A percentile compares a stretch with the other conserved stretches of the same genome.
phyloP scores from a whole-genome alignment of 35 echinoderm and acorn worm genomes.

The Apostichopus japonicus region DNA sequence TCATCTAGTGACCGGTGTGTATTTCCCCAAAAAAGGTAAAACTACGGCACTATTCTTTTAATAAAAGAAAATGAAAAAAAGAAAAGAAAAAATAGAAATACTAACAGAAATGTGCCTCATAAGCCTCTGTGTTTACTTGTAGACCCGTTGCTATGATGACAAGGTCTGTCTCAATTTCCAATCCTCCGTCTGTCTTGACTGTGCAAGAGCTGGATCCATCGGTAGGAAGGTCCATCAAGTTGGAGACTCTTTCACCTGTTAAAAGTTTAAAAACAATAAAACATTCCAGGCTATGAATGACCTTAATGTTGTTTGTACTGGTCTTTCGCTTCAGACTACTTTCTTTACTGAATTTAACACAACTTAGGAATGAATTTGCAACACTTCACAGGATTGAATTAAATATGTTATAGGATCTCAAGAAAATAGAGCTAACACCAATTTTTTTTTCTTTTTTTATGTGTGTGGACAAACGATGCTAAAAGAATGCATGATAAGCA shows the following conservation, averaged over 20 bases:
- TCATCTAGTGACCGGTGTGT: no score
- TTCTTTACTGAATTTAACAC: no score
- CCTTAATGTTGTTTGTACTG: no score
- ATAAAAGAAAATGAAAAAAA: no score
- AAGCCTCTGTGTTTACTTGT: slow-evolving; percentile 62
- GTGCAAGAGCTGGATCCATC: slow-evolving; percentile 69
- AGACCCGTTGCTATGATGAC: slow-evolving; percentile 74
- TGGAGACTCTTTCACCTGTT: slow-evolving; percentile 86
- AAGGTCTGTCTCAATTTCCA: slow-evolving; percentile 76
- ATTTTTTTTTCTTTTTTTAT: no score
- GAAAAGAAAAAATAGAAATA: background rate
- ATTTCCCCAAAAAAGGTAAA: no score
- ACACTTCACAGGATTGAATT: background rate
- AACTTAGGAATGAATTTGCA: no score
- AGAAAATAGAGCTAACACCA: background rate
- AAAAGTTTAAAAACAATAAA: slow-evolving; percentile 12
- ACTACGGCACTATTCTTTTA: no score
- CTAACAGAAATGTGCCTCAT: slow-evolving; percentile 23
- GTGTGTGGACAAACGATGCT: no score
- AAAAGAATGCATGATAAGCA: no score
- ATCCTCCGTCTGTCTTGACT: slow-evolving; percentile 83
- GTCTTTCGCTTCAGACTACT: no score
- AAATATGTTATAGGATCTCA: background rate
- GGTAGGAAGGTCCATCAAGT: slow-evolving; percentile 69
- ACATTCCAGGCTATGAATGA: background rate